Evolutionary conservation across 2,797 vertebrate species (phyloP).

Genomic region (Coreius guichenoti): DNA sequence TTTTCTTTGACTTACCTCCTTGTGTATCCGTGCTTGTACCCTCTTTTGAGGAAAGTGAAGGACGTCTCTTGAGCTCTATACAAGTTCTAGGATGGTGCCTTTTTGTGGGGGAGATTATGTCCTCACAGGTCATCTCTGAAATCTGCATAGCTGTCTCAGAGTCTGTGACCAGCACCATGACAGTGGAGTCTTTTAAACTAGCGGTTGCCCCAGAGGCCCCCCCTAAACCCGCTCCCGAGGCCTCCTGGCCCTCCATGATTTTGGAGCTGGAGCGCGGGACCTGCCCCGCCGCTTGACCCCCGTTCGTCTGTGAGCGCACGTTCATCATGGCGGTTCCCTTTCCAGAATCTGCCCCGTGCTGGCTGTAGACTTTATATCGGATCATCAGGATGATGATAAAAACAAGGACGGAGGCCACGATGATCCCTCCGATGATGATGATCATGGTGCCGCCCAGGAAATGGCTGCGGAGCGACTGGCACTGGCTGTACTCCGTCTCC

Average conservation of each 20-base stretch:
- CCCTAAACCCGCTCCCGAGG: slow-evolving; percentile 58
- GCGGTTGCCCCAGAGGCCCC: slow-evolving; percentile 55
- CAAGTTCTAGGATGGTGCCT: slow-evolving; percentile 77
- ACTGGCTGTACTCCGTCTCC: slow-evolving; percentile 83
- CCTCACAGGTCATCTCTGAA: slow-evolving; percentile 72
- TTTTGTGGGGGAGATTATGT: slow-evolving; percentile 77
- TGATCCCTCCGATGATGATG: slow-evolving; percentile 95
- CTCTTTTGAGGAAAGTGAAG: slow-evolving; percentile 77
- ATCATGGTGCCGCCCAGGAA: slow-evolving; percentile 95
- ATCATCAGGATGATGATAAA: slow-evolving; percentile 97
- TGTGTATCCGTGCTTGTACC: slow-evolving; percentile 73
- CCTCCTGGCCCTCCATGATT: slow-evolving; percentile 78
- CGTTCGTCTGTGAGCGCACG: slow-evolving; percentile 79
- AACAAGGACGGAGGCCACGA: slow-evolving; percentile 92
- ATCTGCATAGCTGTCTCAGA: slow-evolving; percentile 63
- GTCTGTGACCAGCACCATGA: slow-evolving; percentile 78
- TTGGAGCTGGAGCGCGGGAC: slow-evolving; percentile 79
- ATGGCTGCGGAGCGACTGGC: slow-evolving; percentile 85
- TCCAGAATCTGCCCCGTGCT: slow-evolving; percentile 78
- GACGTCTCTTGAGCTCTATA: slow-evolving; percentile 80
- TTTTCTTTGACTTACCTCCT: slow-evolving; percentile 64
- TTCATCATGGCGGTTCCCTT: slow-evolving; percentile 75
- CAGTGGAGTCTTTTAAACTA: slow-evolving; percentile 73
- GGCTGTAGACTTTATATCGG: slow-evolving; percentile 91
- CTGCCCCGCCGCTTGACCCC: slow-evolving; percentile 62